Evolutionary conservation across 2,888 invertebrate genomes (phyloP).

Genomic region (Cloeon dipterum): DNA sequence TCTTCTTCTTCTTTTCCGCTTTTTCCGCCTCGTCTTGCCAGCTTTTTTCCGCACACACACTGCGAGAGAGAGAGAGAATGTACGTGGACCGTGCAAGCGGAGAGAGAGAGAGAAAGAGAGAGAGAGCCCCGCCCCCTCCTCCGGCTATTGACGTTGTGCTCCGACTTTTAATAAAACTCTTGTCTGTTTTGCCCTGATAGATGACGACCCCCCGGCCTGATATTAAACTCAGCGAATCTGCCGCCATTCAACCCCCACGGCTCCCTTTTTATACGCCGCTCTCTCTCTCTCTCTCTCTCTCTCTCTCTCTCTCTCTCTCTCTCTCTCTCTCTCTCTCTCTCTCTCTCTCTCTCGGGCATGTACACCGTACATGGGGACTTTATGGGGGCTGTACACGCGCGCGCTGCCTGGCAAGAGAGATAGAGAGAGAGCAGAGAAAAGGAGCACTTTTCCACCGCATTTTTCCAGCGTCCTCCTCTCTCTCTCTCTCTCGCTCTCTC

Average conservation of each 20-base stretch:
- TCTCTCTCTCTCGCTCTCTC: too few species aligned
- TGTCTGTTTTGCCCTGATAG: constrained; percentile 29
- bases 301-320: not conserved
- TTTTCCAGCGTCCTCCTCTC: not conserved
- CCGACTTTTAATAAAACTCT: constrained; percentile 29
- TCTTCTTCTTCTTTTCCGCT: not conserved
- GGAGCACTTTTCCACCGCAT: not conserved
- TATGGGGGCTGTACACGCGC: too few species aligned
- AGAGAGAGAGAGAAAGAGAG: too few species aligned
- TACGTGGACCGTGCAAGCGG: too few species aligned
- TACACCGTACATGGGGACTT: not conserved
- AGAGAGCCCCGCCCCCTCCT: constrained; percentile 8
- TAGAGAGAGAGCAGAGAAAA: not conserved
- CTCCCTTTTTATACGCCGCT: not conserved
- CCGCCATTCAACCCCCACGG: not conserved
- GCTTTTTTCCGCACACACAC: not conserved
- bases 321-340: not conserved
- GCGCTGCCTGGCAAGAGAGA: not conserved
- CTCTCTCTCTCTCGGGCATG: not conserved
- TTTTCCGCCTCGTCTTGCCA: not conserved
- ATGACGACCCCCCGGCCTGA: constrained; percentile 27
- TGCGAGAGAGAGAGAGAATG: too few species aligned
- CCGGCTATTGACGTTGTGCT: constrained; percentile 20
- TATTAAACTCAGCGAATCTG: constrained; percentile 18
- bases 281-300: not conserved